Conservation (phyloP, 2,113 vertebrate species). For the Acrocephalus arundinaceus region DNA sequence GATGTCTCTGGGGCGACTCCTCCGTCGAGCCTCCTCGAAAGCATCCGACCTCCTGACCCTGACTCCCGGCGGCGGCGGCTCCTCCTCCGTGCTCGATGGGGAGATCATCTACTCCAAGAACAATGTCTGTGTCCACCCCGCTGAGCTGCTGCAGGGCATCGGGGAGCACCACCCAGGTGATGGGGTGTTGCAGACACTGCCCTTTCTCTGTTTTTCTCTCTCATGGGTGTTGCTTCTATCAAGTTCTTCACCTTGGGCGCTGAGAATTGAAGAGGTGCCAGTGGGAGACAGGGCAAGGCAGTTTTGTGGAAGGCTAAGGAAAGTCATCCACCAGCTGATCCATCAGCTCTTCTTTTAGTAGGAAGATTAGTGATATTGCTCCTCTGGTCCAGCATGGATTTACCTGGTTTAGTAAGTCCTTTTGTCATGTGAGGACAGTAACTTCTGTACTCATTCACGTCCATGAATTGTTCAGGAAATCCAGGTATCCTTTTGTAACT, state of each 20-base stretch:
- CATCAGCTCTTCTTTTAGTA: not conserved
- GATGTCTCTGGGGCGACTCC: constrained; percentile 98
- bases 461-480: not conserved
- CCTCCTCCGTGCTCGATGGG: constrained; percentile 80
- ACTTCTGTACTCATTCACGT: not conserved
- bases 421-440: not conserved
- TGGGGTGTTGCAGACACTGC: not conserved
- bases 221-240: not conserved
- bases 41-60: constrained; percentile 96
- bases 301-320: not conserved
- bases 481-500: not conserved
- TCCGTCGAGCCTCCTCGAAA: constrained; percentile 93
- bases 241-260: not conserved
- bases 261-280: not conserved
- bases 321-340: not conserved
- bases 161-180: constrained; percentile 96
- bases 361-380: not conserved
- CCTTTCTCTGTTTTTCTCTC: not conserved
- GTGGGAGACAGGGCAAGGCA: not conserved
- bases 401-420: not conserved
- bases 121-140: constrained; percentile 94
- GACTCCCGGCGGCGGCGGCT: constrained; percentile 68
- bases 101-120: constrained; percentile 99
- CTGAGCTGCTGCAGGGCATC: constrained; percentile 85
- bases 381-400: not conserved